Evolutionary conservation across 2,797 vertebrate genomes (phyloP), one percentile per base, ranked within the genome.

Genomic region (Chiroxiphia lanceolata): DNA sequence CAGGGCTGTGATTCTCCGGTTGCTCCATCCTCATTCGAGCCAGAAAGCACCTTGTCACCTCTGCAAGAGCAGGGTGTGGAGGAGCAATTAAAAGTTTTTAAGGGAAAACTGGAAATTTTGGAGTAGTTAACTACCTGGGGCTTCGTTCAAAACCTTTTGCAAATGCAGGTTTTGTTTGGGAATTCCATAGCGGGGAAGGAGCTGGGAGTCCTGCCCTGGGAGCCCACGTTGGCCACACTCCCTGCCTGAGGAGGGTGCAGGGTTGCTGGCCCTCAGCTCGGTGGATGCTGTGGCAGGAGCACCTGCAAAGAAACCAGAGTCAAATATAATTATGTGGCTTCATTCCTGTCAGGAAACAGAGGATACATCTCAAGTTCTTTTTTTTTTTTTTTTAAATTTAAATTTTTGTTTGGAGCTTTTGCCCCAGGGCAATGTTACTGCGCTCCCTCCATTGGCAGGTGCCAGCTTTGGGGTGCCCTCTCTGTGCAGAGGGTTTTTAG

Each of bases 1-100:
- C 36, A 1, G 22, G 29, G 56, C 75, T 6, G 0, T 0, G 3
- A 2, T 18, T 19, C 72, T 50, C 59, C 1, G 0, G 44, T 8
- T 33, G 77, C 77, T 89, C 61, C 36, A 0, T 38, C 77, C 83
- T 33, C 2, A 0, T 0, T 33, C 0, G 1, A 31, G 60, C 34
- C 6, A 63, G 16, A 10, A 16, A 61, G 56, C 5, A 1, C 51
- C 65, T 80, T 69, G n/a, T 60, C 59, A 8, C 38, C 67, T 29
- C 6, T 9, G 42, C 34, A 4, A n/a, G 20, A 0, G 40, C 11
- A 1, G 75, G 23, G 14, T 3, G 15, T 0, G 3, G 26, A 40
- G 21, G 4, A 45, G 48, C 5, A 1, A 23, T 0, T 0, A 9
- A 7, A 84, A 47, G 40, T 6, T 69, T 54, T 57, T 15, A 27